Conservation (phyloP, 1,140 invertebrate species). For the Caenorhabditis inopinata region DNA sequence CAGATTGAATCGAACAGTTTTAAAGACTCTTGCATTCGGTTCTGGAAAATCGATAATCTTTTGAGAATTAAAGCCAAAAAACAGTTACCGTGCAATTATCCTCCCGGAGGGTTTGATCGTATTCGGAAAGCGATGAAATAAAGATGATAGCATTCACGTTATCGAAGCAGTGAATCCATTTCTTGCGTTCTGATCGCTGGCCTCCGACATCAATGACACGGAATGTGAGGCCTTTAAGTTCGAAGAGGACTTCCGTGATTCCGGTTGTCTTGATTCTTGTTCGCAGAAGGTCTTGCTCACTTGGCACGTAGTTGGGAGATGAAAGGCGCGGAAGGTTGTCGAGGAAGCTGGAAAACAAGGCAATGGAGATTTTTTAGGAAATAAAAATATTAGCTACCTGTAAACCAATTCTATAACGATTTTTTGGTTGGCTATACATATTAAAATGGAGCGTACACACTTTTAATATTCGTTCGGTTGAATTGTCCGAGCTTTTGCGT, state of each 20-base stretch:
- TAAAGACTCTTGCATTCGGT: slow-evolving; percentile 66
- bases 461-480: too few relatives aligned
- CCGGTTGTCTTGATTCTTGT: slow-evolving; percentile 66
- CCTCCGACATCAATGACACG: slow-evolving; percentile 72
- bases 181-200: slow-evolving; percentile 78
- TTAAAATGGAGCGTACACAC: too few relatives aligned
- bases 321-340: slow-evolving; percentile 63
- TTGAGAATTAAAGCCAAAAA: slow-evolving; percentile 16
- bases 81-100: slow-evolving; percentile 66
- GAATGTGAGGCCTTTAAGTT: slow-evolving; percentile 64
- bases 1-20: slow-evolving; percentile 67
- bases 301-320: slow-evolving; percentile 58
- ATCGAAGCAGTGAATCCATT: slow-evolving; percentile 75
- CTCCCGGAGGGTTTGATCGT: slow-evolving; percentile 69
- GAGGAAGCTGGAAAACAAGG: slow-evolving; percentile 59
- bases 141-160: slow-evolving; percentile 70
- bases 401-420: too few relatives aligned
- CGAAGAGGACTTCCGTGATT: slow-evolving; percentile 65
- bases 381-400: too few relatives aligned
- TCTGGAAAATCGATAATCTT: slow-evolving; percentile 54
- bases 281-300: slow-evolving; percentile 62
- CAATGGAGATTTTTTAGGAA: too few relatives aligned
- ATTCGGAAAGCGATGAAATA: slow-evolving; percentile 68
- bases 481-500: too few relatives aligned
- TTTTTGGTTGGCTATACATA: too few relatives aligned